These are phyloP conservation scores for Macaca mulatta DNA, from an alignment of 2,113 vertebrate genomes.

Conservation along the genomic window DNA sequence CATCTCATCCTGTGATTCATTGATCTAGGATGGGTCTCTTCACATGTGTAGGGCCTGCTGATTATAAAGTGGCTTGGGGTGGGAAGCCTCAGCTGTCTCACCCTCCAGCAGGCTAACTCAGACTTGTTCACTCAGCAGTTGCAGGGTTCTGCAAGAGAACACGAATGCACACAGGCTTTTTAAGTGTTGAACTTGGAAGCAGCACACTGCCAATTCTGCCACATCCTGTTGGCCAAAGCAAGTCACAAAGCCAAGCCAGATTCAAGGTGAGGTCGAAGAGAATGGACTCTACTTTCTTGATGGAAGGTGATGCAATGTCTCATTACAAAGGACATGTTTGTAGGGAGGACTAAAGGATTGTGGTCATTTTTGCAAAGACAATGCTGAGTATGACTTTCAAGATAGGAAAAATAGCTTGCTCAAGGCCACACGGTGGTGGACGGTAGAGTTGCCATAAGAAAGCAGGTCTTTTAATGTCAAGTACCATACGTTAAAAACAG, in stretches of 20 bases:
- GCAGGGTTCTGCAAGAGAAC: not conserved
- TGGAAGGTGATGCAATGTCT: not conserved
- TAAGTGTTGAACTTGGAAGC: not conserved
- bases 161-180: rapidly evolving
- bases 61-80: not conserved
- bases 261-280: not conserved
- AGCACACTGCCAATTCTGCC: not conserved
- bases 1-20: not conserved
- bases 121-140: rapidly evolving
- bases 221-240: not conserved
- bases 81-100: not conserved
- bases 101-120: not conserved
- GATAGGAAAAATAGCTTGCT: not conserved
- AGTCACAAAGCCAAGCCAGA: not conserved
- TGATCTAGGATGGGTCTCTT: not conserved
- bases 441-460: not conserved
- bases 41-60: not conserved
- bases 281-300: not conserved
- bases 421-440: not conserved
- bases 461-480: not conserved
- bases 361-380: not conserved
- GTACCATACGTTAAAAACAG: not conserved
- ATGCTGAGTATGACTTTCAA: not conserved
- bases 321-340: not conserved
- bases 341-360: not conserved